phyloP scores from a whole-genome alignment of 2,113 vertebrate species.

The Engraulis encrasicolus region DNA sequence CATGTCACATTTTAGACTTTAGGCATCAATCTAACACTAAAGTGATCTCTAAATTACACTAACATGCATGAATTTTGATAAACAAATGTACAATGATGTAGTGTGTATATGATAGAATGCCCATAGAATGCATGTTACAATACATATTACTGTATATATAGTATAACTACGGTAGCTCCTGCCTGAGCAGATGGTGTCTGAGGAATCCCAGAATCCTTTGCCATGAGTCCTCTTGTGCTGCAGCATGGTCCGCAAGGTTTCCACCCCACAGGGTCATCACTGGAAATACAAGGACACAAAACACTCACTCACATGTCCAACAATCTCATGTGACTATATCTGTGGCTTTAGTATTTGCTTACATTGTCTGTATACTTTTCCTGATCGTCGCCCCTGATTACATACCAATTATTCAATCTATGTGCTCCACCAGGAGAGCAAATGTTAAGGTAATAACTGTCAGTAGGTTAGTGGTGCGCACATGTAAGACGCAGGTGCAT shows the following conservation, averaged over 20 bases:
- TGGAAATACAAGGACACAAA: slow-evolving; percentile 42
- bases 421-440: background rate
- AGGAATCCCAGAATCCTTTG: slow-evolving; percentile 63
- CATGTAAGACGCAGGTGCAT: too few species aligned
- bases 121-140: too few species aligned
- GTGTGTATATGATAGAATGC: too few species aligned
- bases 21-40: too few species aligned
- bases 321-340: background rate
- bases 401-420: background rate
- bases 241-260: slow-evolving; percentile 57
- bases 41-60: too few species aligned
- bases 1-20: too few species aligned
- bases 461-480: too few species aligned
- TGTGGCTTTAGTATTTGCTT: background rate
- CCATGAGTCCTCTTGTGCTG: slow-evolving; percentile 72
- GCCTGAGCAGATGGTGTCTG: slow-evolving; percentile 16
- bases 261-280: slow-evolving; percentile 67
- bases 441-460: background rate
- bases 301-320: background rate
- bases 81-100: too few species aligned
- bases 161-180: background rate
- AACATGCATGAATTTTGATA: too few species aligned
- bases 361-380: background rate
- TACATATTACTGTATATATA: too few species aligned
- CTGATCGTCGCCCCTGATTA: background rate